Base-by-base conservation (phyloP, 92 coral and sea anemone genomes). In the Zoanthus sociatus region DNA sequence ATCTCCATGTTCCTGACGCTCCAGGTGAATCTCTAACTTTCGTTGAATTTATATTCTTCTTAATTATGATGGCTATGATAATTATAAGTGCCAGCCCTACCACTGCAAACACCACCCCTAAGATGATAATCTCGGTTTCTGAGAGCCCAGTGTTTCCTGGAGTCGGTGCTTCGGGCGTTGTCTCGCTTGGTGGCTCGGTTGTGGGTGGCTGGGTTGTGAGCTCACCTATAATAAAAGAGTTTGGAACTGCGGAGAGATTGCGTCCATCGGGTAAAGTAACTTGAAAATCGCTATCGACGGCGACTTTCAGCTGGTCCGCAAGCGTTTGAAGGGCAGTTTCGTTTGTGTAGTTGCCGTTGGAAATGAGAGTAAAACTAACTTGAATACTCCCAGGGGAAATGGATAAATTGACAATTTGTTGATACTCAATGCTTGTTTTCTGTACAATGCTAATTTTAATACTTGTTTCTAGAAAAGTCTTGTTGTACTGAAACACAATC, bases 91-190 rank as follows among this genome's bases (percentile, higher is more conserved):
- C 61, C 76, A 81, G 51, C 12, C 85, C 85, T n/a, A 81, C 76
- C 20, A 81, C 5, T 3, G 85, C 66, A 67, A 75, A 81, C 44
- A 81, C 85, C 8, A 81, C 85, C n/a, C 75, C 85, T 16, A 81
- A 21, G 60, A 81, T 81, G 85, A 81, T 81, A 18, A 81, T 33
- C 76, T 81, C 85, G 12, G 85, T 81, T 31, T 66, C 75, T 64
- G 74, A 45, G n/a, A 81, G 45, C 12, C 76, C 85, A 9, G 9
- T 17, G 12, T 66, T 44, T 1, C 7, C 82, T 51, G 1, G n/a
- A n/a, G 20, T 30, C 9, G 56, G 15, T 0, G 60, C 85, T 12
- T 45, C 54, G 13, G 85, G 0, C 0, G 26, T 26, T 26, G 26
- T 26, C 26, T 26, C 26, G 26, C 26, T 26, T 26, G 26, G 26